phyloP scores from a whole-genome alignment of 2,113 vertebrate species.

The Mesoclemmys tuberculata region DNA sequence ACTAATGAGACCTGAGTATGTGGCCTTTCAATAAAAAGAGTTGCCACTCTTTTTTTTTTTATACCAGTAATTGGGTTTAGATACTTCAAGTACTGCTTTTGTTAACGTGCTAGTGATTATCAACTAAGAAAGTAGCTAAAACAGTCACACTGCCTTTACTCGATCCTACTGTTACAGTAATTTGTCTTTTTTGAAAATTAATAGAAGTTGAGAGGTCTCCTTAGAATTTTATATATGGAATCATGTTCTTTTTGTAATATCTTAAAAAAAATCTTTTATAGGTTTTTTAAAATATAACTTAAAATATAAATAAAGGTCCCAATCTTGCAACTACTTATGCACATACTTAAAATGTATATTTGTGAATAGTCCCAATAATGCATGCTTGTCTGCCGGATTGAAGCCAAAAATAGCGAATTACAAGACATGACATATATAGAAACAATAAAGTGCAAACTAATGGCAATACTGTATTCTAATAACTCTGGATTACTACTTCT shows the following conservation, averaged over 20 bases:
- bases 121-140: neutral
- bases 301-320: too few relatives aligned
- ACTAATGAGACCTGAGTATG: neutral
- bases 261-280: too few relatives aligned
- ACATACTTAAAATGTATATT: too few relatives aligned
- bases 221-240: neutral
- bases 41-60: neutral
- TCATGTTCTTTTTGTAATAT: neutral
- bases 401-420: too few relatives aligned
- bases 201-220: neutral
- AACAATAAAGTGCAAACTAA: too few relatives aligned
- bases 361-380: too few relatives aligned
- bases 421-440: too few relatives aligned
- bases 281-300: too few relatives aligned
- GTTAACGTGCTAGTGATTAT: slow-evolving; percentile 7
- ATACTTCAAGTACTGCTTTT: slow-evolving; percentile 31
- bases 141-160: neutral
- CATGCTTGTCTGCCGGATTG: too few relatives aligned
- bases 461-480: too few relatives aligned
- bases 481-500: too few relatives aligned
- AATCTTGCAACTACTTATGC: too few relatives aligned
- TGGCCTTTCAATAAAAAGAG: slow-evolving; percentile 1
- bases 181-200: neutral
- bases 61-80: slow-evolving; percentile 21
- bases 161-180: neutral